Base-by-base conservation (phyloP, 2,888 invertebrate genomes). In the Pycnomerus fuliginosus region DNA sequence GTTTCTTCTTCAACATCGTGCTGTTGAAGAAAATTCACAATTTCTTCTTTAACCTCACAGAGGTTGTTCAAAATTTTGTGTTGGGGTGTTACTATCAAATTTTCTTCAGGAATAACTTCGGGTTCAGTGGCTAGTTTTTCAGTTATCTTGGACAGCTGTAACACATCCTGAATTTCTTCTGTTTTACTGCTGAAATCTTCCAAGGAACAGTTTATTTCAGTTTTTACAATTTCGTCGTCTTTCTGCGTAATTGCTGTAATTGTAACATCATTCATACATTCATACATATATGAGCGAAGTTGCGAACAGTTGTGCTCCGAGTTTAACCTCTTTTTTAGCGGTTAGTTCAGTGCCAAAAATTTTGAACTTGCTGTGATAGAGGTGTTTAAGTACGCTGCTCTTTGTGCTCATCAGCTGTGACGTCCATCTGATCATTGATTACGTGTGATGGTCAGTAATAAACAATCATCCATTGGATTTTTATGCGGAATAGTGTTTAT, bases 141-240 rank as follows among this genome's bases (percentile, higher is more conserved):
- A 12, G 29, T 24, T 11, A 44, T 44, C 20, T 33, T 8, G 15
- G 37, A 27, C 4, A 35, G 39, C 22, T n/a, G n/a, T n/a, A n/a
- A n/a, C n/a, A n/a, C n/a, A n/a, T 39, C 44, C 1, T 22, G 13
- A 2, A 30, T 14, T 7, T 16, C 25, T 3, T 31, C n/a, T 15
- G n/a, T 3, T 23, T 34, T 15, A 22, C 10, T 22, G n/a, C 13
- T 50, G 25, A 52, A 42, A 25, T 54, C 44, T 42, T 49, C 53
- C 15, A 41, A 16, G 1, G 22, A 32, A 11, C 42, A 35, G 23
- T 20, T 49, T 37, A 25, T 52, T 41, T 44, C 72, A 72, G 15
- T 74, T 76, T 73, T 41, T 68, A 72, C 48, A 76, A 73, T 62
- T 74, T 75, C 60, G 75, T 75, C 24, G 76, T 66, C 11, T 66